Percentiles rank a stretch among this genome's conserved stretches.
Evolutionary conservation across 2,888 invertebrate species (phyloP).

Genomic region (Conops quadrifasciatus): DNA sequence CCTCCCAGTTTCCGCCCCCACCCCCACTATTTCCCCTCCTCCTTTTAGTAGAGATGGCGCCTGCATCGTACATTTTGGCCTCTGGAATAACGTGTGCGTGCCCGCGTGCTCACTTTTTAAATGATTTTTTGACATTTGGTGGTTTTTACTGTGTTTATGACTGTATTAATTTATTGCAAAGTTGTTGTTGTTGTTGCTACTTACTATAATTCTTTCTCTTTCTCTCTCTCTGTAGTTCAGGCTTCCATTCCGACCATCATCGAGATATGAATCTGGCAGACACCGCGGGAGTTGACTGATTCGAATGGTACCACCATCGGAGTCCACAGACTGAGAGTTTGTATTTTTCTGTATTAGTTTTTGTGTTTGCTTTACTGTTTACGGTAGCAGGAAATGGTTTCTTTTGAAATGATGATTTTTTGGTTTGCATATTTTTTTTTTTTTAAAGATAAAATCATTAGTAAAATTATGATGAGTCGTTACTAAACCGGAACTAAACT

Average conservation of each 20-base stretch:
- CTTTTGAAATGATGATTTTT: neutral
- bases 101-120: conserved; percentile 48
- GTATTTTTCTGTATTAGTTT: neutral
- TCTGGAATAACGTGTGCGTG: conserved; percentile 29
- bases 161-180: conserved; percentile 6
- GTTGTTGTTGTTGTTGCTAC: conserved; percentile 10
- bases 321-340: too few species aligned
- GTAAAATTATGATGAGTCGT: too few species aligned
- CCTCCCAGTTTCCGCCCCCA: too few species aligned
- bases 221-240: neutral
- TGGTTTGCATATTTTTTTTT: neutral
- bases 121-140: conserved; percentile 52
- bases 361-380: neutral
- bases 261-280: conserved; percentile 22
- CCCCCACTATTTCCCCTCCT: neutral
- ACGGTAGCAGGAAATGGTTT: conserved; percentile 4
- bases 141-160: neutral
- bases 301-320: neutral
- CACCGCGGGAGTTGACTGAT: conserved; percentile 9
- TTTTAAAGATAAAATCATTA: too few species aligned
- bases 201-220: neutral
- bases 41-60: conserved; percentile 39
- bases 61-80: conserved; percentile 35
- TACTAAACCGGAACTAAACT: too few species aligned
- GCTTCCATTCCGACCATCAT: neutral